Percentiles rank a stretch among this genome's conserved stretches.
Evolutionary conservation across 2,113 vertebrate species (phyloP).

Genomic region (Lates calcarifer): DNA sequence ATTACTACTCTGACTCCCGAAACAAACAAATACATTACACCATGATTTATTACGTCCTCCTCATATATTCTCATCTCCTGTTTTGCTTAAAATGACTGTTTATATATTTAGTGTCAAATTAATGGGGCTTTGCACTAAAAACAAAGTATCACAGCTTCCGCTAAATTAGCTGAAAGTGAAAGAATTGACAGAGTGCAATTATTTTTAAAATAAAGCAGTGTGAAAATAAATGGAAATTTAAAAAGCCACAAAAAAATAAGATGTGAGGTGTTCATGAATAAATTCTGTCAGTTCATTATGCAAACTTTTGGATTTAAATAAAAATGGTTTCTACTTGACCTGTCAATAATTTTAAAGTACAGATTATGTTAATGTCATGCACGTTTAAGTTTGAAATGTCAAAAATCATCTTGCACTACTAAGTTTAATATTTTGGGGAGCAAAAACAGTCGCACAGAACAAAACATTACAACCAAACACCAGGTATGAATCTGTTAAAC

Average conservation of each 20-base stretch:
- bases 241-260: background rate
- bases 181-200: background rate
- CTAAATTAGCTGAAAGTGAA: too few relatives aligned
- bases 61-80: background rate
- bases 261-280: too few relatives aligned
- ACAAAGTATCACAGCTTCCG: background rate
- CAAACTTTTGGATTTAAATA: too few relatives aligned
- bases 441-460: too few relatives aligned
- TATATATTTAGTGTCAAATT: background rate
- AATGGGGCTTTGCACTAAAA: background rate
- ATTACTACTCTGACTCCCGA: background rate
- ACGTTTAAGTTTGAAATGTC: background rate
- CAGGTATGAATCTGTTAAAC: background rate
- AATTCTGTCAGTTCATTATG: background rate
- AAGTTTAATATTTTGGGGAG: too few relatives aligned
- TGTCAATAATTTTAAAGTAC: background rate
- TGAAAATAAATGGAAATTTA: too few relatives aligned
- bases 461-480: background rate
- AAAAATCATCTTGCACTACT: background rate
- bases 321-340: background rate
- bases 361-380: background rate
- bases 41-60: background rate
- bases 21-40: too few relatives aligned
- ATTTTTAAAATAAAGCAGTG: too few relatives aligned
- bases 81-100: background rate